Evolutionary conservation across 2,113 vertebrate species (phyloP), one percentile per base, ranked within the genome.

Genomic region (Myiozetetes cayanensis): DNA sequence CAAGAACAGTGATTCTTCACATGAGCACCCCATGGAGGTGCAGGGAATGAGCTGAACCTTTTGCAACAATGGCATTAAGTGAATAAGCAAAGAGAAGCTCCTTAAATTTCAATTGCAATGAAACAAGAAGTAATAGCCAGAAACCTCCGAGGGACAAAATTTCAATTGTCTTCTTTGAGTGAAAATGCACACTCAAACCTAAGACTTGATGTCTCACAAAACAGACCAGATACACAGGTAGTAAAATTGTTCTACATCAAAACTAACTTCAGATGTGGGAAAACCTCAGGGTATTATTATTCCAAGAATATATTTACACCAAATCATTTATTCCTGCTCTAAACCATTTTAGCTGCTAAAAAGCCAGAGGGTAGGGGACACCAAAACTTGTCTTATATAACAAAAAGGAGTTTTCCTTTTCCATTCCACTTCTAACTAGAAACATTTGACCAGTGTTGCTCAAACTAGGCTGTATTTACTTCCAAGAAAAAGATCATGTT

Each of bases 11-110:
- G 3, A 35, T 10, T 58, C 30, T 77, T 67, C 5, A 4, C 19
- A 14, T 0, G 3, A 87, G n/a, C 37, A 71, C 1, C 9, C 8
- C 6, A 13, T 1, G 0, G 11, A 82, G 30, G 9, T 39, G 13
- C 46, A 81, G 18, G 24, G 24, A 10, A 66, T 5, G 3, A 79
- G 31, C 19, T 53, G 81, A 12, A 58, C 15, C 21, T 63, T 71
- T 37, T 75, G 53, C 55, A 75, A 13, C 27, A 88, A 24, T 9
- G 15, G 30, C 39, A 65, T 27, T 10, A 79, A 20, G 14, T 77
- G 50, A 74, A 30, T 41, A 78, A 77, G 24, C 11, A 66, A 25
- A 12, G 15, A 10, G 5, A 15, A 46, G 15, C 10, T 67, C 20
- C 25, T 24, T 62, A 81, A 66, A 71, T 41, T 89, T 87, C 39